These are phyloP conservation scores for Cyprinodon brontotheroides DNA, from an alignment of 2,113 vertebrate genomes.

Conservation along the genomic window DNA sequence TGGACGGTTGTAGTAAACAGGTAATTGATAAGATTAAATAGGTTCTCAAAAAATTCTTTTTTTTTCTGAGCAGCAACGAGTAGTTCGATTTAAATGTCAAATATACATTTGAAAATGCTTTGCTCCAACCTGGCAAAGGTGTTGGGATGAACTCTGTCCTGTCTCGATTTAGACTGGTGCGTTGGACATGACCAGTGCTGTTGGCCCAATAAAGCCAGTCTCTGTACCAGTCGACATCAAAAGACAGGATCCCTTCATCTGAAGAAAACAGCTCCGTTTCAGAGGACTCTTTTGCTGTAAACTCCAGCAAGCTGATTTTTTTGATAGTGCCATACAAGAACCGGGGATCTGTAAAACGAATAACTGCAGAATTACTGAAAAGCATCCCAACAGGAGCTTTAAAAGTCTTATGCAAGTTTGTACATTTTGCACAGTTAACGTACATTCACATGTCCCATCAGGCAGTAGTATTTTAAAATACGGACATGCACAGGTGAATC, in stretches of 20 bases:
- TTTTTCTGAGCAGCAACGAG: too few relatives aligned
- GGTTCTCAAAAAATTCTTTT: too few relatives aligned
- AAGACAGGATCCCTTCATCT: constrained; percentile 74
- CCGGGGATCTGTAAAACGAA: constrained; percentile 77
- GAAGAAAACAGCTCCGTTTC: constrained; percentile 72
- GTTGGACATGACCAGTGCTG: constrained; percentile 78
- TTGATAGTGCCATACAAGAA: constrained; percentile 79
- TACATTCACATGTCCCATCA: constrained; percentile 84
- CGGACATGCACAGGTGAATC: constrained; percentile 87
- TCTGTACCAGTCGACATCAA: constrained; percentile 87
- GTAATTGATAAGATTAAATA: too few relatives aligned
- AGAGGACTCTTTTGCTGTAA: constrained; percentile 58
- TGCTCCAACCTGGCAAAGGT: constrained; percentile 77
- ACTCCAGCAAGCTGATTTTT: constrained; percentile 78
- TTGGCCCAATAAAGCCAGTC: constrained; percentile 85
- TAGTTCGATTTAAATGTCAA: too few relatives aligned
- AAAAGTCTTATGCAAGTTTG: not conserved
- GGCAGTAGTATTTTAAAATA: constrained; percentile 79
- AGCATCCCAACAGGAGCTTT: not conserved
- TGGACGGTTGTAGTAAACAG: not conserved
- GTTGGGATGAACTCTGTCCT: constrained; percentile 75
- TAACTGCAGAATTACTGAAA: not conserved
- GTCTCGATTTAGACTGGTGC: constrained; percentile 61
- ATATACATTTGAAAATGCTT: not conserved
- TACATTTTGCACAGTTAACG: constrained; percentile 36